Conservation (phyloP, 1,140 invertebrate genomes). For the Melitaea cinxia region DNA sequence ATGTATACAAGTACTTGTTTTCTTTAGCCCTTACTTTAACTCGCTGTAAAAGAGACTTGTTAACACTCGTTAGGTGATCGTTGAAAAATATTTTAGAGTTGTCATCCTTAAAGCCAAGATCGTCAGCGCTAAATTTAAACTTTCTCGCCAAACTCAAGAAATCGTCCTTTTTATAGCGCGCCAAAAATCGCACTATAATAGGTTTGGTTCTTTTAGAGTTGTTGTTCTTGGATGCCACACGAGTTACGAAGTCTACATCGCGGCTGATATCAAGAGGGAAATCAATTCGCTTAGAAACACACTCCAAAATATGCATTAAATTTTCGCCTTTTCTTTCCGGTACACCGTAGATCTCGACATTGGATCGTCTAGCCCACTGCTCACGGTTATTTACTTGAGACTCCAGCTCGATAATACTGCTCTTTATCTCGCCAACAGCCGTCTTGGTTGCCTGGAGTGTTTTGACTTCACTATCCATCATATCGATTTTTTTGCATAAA, state of each 20-base stretch:
- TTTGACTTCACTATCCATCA: slow-evolving; percentile 1
- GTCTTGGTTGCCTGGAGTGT: neutral
- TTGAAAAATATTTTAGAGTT: slow-evolving; percentile 10
- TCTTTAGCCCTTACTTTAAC: neutral
- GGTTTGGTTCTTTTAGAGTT: neutral
- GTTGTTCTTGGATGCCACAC: neutral
- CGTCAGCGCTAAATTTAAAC: neutral
- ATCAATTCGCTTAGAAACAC: neutral
- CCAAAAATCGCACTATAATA: slow-evolving; percentile 5
- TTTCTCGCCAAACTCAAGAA: slow-evolving; percentile 9
- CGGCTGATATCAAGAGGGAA: neutral
- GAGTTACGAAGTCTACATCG: neutral
- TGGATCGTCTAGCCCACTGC: neutral
- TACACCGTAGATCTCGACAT: slow-evolving; percentile 1
- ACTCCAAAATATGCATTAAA: neutral
- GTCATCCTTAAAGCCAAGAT: neutral
- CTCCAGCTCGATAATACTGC: neutral
- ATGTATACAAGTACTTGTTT: slow-evolving; percentile 8
- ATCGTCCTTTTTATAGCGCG: slow-evolving; percentile 9
- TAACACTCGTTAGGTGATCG: slow-evolving; percentile 3
- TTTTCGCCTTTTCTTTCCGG: slow-evolving; percentile 7
- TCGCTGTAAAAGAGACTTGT: slow-evolving; percentile 1
- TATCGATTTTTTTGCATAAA: slow-evolving; percentile 5
- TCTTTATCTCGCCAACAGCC: neutral
- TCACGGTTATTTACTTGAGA: slow-evolving; percentile 7